Conservation (phyloP, 2,113 vertebrate species). For the Danionella cerebrum region DNA sequence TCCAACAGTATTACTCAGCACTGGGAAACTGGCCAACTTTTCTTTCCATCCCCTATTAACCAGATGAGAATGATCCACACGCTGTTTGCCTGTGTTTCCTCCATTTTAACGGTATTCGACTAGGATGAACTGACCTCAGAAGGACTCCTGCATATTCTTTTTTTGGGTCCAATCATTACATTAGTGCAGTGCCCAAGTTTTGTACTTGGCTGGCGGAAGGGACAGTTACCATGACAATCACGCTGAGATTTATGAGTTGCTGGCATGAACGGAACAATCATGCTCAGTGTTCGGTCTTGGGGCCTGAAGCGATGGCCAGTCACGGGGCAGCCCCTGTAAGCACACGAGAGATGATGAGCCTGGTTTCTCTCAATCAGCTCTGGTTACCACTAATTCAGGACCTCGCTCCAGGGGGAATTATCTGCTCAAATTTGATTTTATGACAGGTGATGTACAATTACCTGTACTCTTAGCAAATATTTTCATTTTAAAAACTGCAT, state of each 20-base stretch:
- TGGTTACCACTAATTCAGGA: background rate
- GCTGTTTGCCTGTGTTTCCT: too few relatives aligned
- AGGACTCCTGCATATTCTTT: background rate
- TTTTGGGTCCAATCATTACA: background rate
- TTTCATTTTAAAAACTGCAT: too few relatives aligned
- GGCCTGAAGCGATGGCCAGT: conserved; percentile 23
- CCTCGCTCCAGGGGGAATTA: conserved; percentile 1
- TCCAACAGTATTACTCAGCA: conserved; percentile 6
- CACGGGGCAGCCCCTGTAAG: conserved; percentile 8
- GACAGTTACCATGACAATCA: conserved; percentile 11
- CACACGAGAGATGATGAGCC: background rate
- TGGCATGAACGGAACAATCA: conserved; percentile 23
- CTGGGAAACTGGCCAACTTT: background rate
- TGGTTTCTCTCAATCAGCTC: background rate
- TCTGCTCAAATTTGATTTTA: background rate
- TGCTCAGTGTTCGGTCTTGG: conserved; percentile 15
- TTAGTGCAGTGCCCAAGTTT: background rate
- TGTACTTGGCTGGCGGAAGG: background rate
- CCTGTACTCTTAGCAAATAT: too few relatives aligned
- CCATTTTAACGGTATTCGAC: too few relatives aligned
- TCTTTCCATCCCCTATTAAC: background rate
- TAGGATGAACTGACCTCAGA: background rate
- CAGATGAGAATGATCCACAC: background rate
- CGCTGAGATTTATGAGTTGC: conserved; percentile 24
- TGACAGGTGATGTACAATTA: background rate